phyloP scores from a whole-genome alignment of 2,888 invertebrate species.

The Lepas anatifera region DNA sequence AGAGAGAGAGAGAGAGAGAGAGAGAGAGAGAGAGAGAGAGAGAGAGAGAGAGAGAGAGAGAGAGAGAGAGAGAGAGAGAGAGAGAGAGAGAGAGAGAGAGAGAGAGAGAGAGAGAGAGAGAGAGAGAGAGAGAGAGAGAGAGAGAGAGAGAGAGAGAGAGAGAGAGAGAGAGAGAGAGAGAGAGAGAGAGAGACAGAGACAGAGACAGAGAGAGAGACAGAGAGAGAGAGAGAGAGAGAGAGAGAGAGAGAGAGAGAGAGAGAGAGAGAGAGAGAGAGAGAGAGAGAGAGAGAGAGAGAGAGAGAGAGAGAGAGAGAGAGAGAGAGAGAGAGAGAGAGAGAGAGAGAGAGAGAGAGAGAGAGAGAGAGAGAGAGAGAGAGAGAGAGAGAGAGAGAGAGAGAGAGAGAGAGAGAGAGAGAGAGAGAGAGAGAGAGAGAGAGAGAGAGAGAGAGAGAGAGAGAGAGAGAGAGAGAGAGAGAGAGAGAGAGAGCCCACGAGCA shows the following conservation, averaged over 20 bases:
- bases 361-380: not conserved
- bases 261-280: not conserved
- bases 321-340: constrained; percentile 2
- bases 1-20: not conserved
- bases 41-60: no score
- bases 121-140: not conserved
- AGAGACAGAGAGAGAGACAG: not conserved
- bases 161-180: constrained; percentile 12
- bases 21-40: no score
- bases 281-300: not conserved
- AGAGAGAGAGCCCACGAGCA: no score
- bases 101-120: no score
- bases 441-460: not conserved
- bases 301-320: not conserved
- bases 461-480: not conserved
- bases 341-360: not conserved
- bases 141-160: not conserved
- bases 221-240: not conserved
- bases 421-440: not conserved
- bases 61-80: no score
- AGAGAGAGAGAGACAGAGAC: not conserved
- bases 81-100: no score
- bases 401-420: not conserved
- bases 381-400: not conserved
- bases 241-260: not conserved